Base-by-base conservation (phyloP, 2,797 vertebrate genomes). In the Alca torda region DNA sequence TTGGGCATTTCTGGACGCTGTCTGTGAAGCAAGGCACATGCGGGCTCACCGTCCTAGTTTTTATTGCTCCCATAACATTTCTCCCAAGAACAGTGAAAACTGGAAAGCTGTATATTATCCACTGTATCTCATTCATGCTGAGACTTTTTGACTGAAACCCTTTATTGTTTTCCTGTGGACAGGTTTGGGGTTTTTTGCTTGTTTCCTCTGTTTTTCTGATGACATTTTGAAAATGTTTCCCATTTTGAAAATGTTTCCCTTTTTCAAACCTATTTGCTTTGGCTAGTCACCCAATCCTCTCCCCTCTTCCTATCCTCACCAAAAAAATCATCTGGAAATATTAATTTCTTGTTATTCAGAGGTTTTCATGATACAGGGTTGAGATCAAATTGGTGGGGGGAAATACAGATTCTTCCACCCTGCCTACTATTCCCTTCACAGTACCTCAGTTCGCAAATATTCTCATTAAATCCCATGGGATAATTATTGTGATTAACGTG, bases 1-100 rank as follows among this genome's bases (percentile, higher is more conserved):
- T 1, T 3, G 6, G 51, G 35, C 41, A 51, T 41, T 85, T 82
- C 45, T 57, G 25, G 65, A 31, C 13, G 37, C 18, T 39, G 20
- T 0, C 45, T 13, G 18, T 41, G 23, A 81, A 31, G 23, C 31
- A 28, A 39, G 9, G 35, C 46, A 54, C 35, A 6, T 1, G 0
- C 2, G 16, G 35, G 21, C 35, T 59, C 15, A 6, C 25, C 48
- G 54, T 17, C 41, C 30, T 16, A 7, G 15, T 3, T 39, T 78
- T 50, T 43, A 45, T 45, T 33, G 63, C 30, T 33, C 41, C 63
- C 63, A 33, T 43, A 33, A 39, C 10, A 19, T 65, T 77, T 48
- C 31, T 25, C 45, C 33, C 5, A 6, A 77, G 41, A 57, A 43
- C 2, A 0, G 4, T n/a, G 11, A 57, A 37, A 64, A 30, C 18